These are phyloP conservation scores for Bembecia ichneumoniformis DNA, from an alignment of 2,888 invertebrate genomes.

Conservation along the genomic window DNA sequence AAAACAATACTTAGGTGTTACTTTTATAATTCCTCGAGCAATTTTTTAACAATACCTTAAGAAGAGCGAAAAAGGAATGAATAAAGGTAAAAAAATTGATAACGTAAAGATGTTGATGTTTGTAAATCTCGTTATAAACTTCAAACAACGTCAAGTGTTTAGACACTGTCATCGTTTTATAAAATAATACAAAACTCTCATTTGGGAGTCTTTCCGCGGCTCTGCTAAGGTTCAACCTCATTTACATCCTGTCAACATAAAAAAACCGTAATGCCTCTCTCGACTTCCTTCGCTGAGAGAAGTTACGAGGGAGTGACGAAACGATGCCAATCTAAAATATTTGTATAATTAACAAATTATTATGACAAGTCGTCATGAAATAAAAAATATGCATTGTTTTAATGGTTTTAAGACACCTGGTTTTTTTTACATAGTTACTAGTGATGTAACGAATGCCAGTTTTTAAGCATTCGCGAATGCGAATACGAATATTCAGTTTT, in stretches of 20 bases:
- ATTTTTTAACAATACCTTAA: no score
- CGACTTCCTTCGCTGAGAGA: constrained; percentile 9
- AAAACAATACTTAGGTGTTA: no score
- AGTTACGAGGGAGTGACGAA: constrained; percentile 21
- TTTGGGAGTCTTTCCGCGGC: constrained; percentile 17
- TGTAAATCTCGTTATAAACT: constrained; percentile 3
- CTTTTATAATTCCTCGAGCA: no score
- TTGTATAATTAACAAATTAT: constrained; percentile 31
- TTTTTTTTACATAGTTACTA: no score
- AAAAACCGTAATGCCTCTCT: constrained; percentile 31
- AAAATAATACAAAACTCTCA: constrained; percentile 19
- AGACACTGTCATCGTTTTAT: constrained; percentile 19
- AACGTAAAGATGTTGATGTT: constrained; percentile 1
- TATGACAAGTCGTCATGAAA: constrained; percentile 11
- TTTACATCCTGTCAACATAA: constrained; percentile 31
- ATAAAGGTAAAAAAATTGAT: not conserved
- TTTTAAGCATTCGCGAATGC: no score
- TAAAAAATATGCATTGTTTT: no score
- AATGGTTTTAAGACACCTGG: no score
- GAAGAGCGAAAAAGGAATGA: no score
- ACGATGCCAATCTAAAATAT: constrained; percentile 23
- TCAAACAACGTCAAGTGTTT: constrained; percentile 18
- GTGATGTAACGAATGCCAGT: no score
- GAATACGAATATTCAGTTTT: no score
- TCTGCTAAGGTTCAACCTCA: constrained; percentile 23